Percentiles rank a stretch among this genome's conserved stretches.
Evolutionary conservation across 2,797 vertebrate genomes (phyloP).

Genomic region (Odontamblyopus rebecca): DNA sequence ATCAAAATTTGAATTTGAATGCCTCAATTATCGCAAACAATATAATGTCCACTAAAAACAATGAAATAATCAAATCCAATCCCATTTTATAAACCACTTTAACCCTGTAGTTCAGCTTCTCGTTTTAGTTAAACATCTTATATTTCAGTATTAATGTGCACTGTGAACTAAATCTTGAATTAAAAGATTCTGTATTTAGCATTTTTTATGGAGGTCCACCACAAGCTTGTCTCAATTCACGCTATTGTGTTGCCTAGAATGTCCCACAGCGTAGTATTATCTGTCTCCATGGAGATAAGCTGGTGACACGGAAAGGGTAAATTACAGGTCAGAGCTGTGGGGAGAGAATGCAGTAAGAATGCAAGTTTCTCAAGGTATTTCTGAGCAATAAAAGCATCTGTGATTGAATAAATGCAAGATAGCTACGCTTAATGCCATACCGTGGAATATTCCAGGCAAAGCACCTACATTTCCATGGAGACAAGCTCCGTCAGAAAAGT

Average conservation of each 20-base stretch:
- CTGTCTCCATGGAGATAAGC: neutral
- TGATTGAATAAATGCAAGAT: no score
- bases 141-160: neutral
- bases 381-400: no score
- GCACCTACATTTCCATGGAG: neutral
- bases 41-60: no score
- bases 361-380: neutral
- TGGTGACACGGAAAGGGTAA: neutral
- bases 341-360: neutral
- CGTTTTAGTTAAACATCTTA: no score
- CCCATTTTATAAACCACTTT: no score
- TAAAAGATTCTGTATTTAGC: neutral
- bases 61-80: no score
- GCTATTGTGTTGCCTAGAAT: neutral
- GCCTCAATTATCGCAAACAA: constrained; percentile 25
- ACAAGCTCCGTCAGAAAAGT: neutral
- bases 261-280: neutral
- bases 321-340: neutral
- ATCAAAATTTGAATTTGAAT: neutral
- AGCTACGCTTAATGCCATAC: no score
- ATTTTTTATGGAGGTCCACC: neutral
- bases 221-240: neutral
- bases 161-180: neutral
- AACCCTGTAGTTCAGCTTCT: no score
- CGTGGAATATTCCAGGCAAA: no score